Conservation (phyloP, 1,140 invertebrate genomes). For the Drosophila nannoptera region DNA sequence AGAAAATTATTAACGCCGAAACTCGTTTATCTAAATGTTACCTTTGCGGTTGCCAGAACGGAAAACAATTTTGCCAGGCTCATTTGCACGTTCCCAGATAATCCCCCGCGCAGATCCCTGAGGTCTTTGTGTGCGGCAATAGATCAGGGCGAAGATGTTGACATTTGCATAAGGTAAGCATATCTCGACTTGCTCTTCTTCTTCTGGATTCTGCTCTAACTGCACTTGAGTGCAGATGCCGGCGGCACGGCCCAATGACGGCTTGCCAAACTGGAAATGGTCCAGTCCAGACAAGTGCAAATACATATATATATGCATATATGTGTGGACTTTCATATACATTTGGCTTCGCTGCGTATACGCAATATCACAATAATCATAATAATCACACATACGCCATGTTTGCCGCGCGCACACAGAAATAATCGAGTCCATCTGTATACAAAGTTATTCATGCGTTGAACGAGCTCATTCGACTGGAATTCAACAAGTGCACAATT, state of each 20-base stretch:
- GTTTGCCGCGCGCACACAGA: slow-evolving; percentile 3
- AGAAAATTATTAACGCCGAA: background rate
- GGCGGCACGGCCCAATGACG: background rate
- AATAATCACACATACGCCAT: slow-evolving; percentile 22
- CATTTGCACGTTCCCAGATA: background rate
- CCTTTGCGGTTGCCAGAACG: background rate
- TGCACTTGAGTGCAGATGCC: background rate
- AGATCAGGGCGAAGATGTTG: too few relatives aligned
- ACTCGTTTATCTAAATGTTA: background rate
- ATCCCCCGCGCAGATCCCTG: too few relatives aligned
- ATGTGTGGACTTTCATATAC: too few relatives aligned
- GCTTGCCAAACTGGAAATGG: background rate
- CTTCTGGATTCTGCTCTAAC: background rate
- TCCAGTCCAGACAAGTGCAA: too few relatives aligned
- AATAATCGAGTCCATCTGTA: background rate
- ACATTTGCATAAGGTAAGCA: too few relatives aligned
- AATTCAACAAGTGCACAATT: slow-evolving; percentile 17
- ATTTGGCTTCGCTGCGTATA: too few relatives aligned
- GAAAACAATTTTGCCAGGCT: background rate
- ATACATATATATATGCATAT: too few relatives aligned
- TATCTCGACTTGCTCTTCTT: too few relatives aligned
- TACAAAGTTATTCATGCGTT: slow-evolving; percentile 21
- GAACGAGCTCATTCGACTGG: slow-evolving; percentile 16
- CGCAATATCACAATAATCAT: background rate
- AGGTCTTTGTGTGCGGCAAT: too few relatives aligned